Percentiles rank a stretch among this genome's conserved stretches.
Evolutionary conservation across 2,113 vertebrate species (phyloP).

Genomic region (Tachycineta bicolor): DNA sequence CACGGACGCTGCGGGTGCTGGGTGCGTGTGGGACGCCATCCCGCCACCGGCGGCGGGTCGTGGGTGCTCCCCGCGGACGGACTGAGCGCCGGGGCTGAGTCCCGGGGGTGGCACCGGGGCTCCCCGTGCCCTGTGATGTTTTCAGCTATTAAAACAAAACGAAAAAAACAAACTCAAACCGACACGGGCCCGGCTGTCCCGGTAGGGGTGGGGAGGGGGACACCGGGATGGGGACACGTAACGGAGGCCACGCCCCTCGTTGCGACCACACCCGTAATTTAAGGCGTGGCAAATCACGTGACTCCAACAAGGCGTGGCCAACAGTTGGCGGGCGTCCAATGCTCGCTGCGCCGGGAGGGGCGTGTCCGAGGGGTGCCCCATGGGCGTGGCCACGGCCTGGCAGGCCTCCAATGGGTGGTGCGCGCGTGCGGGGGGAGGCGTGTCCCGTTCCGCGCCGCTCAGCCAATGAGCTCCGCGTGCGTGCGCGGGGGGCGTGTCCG

Average conservation of each 20-base stretch:
- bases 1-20: neutral
- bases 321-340: accelerated
- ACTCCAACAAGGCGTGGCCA: neutral
- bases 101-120: neutral
- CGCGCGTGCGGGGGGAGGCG: neutral
- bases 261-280: accelerated
- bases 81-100: neutral
- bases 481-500: neutral
- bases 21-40: too few relatives aligned
- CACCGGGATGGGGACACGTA: neutral
- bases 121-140: neutral
- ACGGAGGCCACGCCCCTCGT: neutral
- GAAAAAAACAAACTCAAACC: neutral
- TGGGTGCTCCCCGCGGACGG: neutral
- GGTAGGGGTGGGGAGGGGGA: neutral
- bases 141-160: neutral
- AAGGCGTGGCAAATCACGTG: accelerated
- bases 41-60: too few relatives aligned
- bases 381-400: neutral
- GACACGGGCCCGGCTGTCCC: neutral
- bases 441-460: accelerated
- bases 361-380: accelerated
- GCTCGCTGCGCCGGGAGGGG: accelerated
- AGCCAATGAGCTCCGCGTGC: neutral
- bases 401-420: neutral